Conservation (phyloP, 2,113 vertebrate genomes). For the Charadrius vociferus region DNA sequence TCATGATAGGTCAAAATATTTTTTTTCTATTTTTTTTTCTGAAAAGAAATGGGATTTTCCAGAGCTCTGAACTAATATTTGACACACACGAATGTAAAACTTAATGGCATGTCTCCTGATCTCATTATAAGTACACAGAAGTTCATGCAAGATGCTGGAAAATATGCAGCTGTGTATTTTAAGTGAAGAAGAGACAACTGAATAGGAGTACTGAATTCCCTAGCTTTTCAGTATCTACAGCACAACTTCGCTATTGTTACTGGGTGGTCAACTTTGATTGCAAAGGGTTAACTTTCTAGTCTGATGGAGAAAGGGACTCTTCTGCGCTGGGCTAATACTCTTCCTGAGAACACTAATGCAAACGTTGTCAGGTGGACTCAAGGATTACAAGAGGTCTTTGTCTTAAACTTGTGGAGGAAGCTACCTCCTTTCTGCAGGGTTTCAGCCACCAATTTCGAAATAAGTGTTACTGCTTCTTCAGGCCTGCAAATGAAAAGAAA, state of each 20-base stretch:
- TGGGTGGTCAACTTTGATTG: not conserved
- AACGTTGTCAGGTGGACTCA: not conserved
- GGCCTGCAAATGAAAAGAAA: not conserved
- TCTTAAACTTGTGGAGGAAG: not conserved
- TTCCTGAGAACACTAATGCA: not conserved
- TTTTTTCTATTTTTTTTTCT: not conserved
- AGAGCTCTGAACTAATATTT: not conserved
- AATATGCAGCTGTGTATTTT: not conserved
- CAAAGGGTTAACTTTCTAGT: not conserved
- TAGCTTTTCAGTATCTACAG: not conserved
- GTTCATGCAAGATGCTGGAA: not conserved
- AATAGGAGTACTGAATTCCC: not conserved
- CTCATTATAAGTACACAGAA: not conserved
- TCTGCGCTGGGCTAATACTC: not conserved
- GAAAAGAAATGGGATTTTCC: not conserved
- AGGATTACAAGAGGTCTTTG: not conserved
- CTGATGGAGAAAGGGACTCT: not conserved
- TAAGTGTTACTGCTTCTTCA: not conserved
- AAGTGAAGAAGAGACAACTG: not conserved
- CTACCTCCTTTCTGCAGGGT: not conserved
- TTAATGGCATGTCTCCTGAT: not conserved
- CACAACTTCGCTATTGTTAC: not conserved
- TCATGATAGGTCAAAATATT: not conserved
- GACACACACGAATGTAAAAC: not conserved
- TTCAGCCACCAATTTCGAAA: not conserved